A percentile compares a stretch with the other conserved stretches of the same genome.
Conservation (phyloP, 1,140 invertebrate genomes). For the Zophobas atratus region DNA sequence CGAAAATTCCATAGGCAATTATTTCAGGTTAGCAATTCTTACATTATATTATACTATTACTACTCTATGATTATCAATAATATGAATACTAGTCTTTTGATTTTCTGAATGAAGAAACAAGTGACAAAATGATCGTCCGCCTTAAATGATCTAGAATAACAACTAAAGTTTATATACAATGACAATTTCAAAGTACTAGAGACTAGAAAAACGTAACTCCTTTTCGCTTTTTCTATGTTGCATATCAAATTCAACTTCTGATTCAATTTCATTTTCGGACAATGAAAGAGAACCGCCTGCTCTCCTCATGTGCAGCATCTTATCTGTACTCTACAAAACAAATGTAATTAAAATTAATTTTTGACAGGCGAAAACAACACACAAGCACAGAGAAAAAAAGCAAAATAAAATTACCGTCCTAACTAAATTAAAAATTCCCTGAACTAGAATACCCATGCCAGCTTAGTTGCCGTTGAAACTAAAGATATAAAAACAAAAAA, state of each 20-base stretch:
- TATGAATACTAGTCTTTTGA: slow-evolving; percentile 8
- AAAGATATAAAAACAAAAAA: slow-evolving; percentile 49
- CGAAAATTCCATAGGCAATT: neutral
- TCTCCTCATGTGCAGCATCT: slow-evolving; percentile 72
- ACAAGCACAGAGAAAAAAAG: slow-evolving; percentile 44
- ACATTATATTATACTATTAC: too few species aligned
- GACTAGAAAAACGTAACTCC: slow-evolving; percentile 32
- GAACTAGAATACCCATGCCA: slow-evolving; percentile 65
- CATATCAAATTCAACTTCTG: slow-evolving; percentile 61
- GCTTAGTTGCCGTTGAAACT: slow-evolving; percentile 51
- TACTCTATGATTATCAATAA: too few species aligned
- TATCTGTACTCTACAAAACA: slow-evolving; percentile 53
- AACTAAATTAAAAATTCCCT: slow-evolving; percentile 45
- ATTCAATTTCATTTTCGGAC: slow-evolving; percentile 84
- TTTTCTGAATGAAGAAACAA: neutral
- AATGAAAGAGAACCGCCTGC: slow-evolving; percentile 82
- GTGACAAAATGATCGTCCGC: neutral
- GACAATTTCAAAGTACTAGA: slow-evolving; percentile 25
- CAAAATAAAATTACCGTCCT: slow-evolving; percentile 41
- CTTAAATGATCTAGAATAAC: neutral
- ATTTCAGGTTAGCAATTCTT: neutral
- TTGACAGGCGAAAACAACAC: slow-evolving; percentile 13
- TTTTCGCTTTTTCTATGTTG: slow-evolving; percentile 45
- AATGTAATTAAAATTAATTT: neutral
- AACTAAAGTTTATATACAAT: neutral